Evolutionary conservation across 1,140 invertebrate species (phyloP).

Genomic region (Neuroterus valhalla): DNA sequence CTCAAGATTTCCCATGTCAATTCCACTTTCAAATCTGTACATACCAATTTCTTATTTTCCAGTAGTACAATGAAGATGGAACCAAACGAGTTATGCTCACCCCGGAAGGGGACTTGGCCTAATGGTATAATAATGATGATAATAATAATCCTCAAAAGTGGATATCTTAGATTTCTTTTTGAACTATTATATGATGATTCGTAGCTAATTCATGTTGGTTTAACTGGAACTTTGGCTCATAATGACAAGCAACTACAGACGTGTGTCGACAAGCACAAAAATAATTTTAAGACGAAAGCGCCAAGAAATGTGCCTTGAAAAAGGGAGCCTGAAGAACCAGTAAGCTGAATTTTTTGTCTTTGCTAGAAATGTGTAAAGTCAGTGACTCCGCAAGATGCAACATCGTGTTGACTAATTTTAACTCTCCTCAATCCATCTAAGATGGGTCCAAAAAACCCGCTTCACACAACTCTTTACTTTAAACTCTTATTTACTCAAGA

Average conservation of each 20-base stretch:
- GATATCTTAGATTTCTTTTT: not conserved
- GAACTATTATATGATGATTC: not conserved
- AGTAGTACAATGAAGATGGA: no score
- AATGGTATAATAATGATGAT: no score
- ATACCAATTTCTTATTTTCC: no score
- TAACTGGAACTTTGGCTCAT: not conserved
- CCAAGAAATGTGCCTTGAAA: not conserved
- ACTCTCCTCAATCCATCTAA: slow-evolving; percentile 45
- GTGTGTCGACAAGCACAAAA: slow-evolving; percentile 21
- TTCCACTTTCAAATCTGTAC: no score
- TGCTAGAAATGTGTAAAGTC: slow-evolving; percentile 49
- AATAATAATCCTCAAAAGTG: not conserved
- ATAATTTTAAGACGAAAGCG: slow-evolving; percentile 18
- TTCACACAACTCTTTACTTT: no score
- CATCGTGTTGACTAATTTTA: slow-evolving; percentile 59
- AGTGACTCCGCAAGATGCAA: slow-evolving; percentile 53
- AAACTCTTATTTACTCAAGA: no score
- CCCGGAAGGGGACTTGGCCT: no score
- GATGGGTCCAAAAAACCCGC: slow-evolving; percentile 48
- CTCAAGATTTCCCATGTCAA: no score
- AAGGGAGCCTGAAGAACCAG: slow-evolving; percentile 10
- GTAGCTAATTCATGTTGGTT: slow-evolving; percentile 2
- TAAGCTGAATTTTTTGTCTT: slow-evolving; percentile 52
- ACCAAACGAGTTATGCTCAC: no score
- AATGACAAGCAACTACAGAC: slow-evolving; percentile 4